Conservation (phyloP, 30 jellyfish, hydroid and myxozoan species). For the Hydractinia symbiolongicarpus region DNA sequence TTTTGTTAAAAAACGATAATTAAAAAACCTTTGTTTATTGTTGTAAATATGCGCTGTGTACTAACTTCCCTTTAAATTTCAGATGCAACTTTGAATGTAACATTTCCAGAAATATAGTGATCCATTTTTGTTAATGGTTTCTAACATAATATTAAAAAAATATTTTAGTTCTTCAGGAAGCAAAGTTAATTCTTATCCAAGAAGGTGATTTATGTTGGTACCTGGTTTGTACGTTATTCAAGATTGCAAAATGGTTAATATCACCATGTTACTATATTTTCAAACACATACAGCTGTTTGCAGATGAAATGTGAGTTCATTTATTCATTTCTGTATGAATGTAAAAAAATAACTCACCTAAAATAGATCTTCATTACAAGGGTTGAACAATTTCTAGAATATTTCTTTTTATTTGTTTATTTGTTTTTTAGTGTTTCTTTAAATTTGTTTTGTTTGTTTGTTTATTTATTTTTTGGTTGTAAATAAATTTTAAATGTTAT, state of each 20-base stretch:
- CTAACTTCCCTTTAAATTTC: too few relatives aligned
- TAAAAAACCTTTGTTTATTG: too few relatives aligned
- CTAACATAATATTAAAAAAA: not conserved
- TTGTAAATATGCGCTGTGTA: too few relatives aligned
- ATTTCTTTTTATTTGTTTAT: not conserved
- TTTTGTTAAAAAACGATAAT: too few relatives aligned
- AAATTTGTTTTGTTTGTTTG: not conserved
- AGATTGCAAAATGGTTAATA: constrained; percentile 82
- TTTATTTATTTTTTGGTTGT: not conserved
- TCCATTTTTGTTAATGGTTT: not conserved
- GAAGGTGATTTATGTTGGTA: constrained; percentile 77
- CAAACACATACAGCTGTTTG: constrained; percentile 45
- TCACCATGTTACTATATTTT: constrained; percentile 67
- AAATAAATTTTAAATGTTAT: not conserved
- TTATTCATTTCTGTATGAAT: not conserved
- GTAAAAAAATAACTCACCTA: too few relatives aligned
- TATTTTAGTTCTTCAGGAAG: constrained; percentile 36
- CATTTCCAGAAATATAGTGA: not conserved
- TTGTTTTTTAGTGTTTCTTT: not conserved
- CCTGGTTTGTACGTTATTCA: constrained; percentile 48
- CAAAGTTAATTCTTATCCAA: constrained; percentile 42
- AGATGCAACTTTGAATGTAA: not conserved
- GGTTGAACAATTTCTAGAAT: not conserved
- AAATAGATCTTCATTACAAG: too few relatives aligned
- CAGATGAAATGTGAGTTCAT: constrained; percentile 63